A percentile compares a stretch with the other conserved stretches of the same genome.
Conservation (phyloP, 2,113 vertebrate genomes). For the Oenanthe melanoleuca region DNA sequence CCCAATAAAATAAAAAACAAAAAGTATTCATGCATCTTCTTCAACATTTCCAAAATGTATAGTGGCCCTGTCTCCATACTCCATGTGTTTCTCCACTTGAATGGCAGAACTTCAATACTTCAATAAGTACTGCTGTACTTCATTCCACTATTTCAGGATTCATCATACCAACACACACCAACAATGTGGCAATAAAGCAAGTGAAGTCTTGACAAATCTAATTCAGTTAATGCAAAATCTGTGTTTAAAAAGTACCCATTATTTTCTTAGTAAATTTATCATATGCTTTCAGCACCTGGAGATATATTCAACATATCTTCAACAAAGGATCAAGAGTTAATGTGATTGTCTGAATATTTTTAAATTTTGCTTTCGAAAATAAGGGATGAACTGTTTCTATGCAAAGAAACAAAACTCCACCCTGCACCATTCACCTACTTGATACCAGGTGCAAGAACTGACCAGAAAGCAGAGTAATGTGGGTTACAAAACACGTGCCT, state of each 20-base stretch:
- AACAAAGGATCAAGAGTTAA: neutral
- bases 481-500: neutral
- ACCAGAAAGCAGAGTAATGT: neutral
- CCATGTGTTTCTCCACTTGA: neutral
- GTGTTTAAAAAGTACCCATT: neutral
- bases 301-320: too few relatives aligned
- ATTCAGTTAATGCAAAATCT: neutral
- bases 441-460: neutral
- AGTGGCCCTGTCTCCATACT: fast-evolving
- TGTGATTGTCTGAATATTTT: neutral
- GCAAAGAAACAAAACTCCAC: neutral
- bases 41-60: neutral
- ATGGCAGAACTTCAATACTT: neutral
- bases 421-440: neutral
- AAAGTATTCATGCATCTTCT: neutral
- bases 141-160: neutral
- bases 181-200: neutral
- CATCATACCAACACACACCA: neutral
- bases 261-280: neutral
- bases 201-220: neutral
- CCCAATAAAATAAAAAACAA: neutral
- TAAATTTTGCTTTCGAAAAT: neutral
- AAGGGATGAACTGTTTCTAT: neutral
- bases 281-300: neutral
- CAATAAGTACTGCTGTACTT: neutral